phyloP scores from a whole-genome alignment of 1,140 invertebrate species.

The Caenorhabditis remanei region DNA sequence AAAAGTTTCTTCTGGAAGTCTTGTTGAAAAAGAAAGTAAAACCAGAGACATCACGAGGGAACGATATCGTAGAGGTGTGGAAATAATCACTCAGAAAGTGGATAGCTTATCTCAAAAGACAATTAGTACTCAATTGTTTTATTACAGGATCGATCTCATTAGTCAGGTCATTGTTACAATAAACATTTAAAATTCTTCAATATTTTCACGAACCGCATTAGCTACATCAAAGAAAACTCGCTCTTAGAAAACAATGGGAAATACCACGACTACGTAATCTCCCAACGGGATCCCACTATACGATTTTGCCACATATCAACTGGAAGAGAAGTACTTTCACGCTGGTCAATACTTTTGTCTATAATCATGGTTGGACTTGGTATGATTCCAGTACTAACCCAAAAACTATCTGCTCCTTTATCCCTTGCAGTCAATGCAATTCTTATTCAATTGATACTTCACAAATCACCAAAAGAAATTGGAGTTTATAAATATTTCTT shows the following conservation, averaged over 20 bases:
- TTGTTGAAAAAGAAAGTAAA: not conserved
- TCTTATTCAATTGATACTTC: not conserved
- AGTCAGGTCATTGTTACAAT: no score
- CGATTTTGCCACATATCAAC: not conserved
- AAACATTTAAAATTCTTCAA: no score
- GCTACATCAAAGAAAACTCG: no score
- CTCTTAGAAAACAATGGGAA: no score
- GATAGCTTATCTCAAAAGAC: no score
- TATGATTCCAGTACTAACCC: not conserved
- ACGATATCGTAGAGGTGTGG: not conserved
- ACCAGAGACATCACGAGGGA: not conserved
- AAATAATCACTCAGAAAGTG: not conserved
- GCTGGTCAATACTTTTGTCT: not conserved
- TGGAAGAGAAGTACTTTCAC: not conserved
- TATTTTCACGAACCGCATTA: no score
- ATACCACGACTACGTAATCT: not conserved
- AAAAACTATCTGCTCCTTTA: not conserved
- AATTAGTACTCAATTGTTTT: no score
- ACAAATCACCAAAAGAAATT: conserved; percentile 27
- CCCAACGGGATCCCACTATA: conserved; percentile 4
- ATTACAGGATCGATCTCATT: no score
- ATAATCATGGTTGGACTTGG: not conserved
- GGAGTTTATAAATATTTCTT: conserved; percentile 1
- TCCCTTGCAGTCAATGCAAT: not conserved
- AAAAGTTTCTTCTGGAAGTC: conserved; percentile 10